Conservation (phyloP, 2,888 invertebrate species). For the Pammene aurita region DNA sequence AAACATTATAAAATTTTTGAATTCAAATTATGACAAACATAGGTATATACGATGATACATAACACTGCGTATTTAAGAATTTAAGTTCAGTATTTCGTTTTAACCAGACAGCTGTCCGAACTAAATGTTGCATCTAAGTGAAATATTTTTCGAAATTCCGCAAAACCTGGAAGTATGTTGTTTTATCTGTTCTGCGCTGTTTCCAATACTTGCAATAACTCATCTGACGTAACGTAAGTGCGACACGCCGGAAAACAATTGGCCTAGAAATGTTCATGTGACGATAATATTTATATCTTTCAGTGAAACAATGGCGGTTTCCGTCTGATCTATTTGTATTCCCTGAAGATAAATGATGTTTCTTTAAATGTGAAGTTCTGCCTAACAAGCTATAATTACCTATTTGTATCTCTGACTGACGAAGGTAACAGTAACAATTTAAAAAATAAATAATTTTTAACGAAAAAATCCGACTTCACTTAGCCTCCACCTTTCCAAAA, state of each 20-base stretch:
- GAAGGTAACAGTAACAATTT: no score
- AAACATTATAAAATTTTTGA: no score
- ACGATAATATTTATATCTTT: slow-evolving; percentile 15
- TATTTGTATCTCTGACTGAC: no score
- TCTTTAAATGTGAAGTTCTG: background rate
- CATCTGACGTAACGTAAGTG: slow-evolving; percentile 25
- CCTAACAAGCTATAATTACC: background rate
- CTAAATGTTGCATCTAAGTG: background rate
- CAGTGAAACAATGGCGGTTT: slow-evolving; percentile 4
- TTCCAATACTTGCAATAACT: slow-evolving; percentile 22
- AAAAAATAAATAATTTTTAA: no score
- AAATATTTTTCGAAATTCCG: background rate
- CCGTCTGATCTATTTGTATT: slow-evolving; percentile 3
- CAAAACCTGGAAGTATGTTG: slow-evolving; percentile 22
- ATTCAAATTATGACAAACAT: no score
- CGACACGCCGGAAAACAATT: slow-evolving; percentile 23
- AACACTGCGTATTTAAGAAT: no score
- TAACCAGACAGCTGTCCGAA: slow-evolving; percentile 23
- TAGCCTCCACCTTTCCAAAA: no score
- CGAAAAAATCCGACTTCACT: no score
- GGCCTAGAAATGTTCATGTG: slow-evolving; percentile 14
- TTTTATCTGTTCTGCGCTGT: slow-evolving; percentile 12
- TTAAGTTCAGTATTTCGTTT: background rate
- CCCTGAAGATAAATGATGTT: background rate
- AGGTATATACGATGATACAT: no score